Conservation (phyloP, 2,113 vertebrate species). For the Protobothrops flavoviridis region DNA sequence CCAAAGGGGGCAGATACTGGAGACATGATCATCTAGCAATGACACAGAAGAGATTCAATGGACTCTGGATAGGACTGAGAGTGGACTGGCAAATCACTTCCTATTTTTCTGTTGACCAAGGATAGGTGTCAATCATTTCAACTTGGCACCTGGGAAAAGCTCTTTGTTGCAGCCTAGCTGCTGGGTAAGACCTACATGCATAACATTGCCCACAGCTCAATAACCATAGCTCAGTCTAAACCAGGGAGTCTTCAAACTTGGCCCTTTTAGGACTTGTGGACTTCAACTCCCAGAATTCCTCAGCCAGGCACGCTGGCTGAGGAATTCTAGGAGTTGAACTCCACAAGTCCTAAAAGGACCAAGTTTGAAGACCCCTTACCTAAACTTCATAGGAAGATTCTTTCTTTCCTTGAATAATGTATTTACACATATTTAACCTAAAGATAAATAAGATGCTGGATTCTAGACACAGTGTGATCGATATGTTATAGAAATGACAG, state of each 20-base stretch:
- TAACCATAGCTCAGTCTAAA: background rate
- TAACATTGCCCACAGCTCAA: background rate
- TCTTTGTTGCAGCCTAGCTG: background rate
- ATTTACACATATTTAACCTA: background rate
- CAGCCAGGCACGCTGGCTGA: too few species aligned
- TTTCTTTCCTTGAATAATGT: background rate
- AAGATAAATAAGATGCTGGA: background rate
- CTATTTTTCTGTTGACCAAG: background rate
- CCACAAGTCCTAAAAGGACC: too few species aligned
- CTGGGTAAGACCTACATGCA: background rate
- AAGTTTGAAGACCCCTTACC: too few species aligned
- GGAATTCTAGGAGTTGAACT: too few species aligned
- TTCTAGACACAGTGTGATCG: background rate
- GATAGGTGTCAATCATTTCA: background rate
- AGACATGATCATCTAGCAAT: background rate
- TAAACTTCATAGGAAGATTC: background rate
- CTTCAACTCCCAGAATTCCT: too few species aligned
- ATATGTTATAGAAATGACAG: background rate
- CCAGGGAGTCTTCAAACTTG: too few species aligned
- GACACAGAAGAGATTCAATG: background rate
- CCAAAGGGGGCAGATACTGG: background rate
- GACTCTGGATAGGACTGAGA: background rate
- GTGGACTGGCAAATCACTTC: background rate
- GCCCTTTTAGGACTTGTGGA: too few species aligned
- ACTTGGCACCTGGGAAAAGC: background rate